Evolutionary conservation across 2,888 invertebrate species (phyloP), one percentile per base, ranked within the genome.

Genomic region (Ischnus inquisitorius): DNA sequence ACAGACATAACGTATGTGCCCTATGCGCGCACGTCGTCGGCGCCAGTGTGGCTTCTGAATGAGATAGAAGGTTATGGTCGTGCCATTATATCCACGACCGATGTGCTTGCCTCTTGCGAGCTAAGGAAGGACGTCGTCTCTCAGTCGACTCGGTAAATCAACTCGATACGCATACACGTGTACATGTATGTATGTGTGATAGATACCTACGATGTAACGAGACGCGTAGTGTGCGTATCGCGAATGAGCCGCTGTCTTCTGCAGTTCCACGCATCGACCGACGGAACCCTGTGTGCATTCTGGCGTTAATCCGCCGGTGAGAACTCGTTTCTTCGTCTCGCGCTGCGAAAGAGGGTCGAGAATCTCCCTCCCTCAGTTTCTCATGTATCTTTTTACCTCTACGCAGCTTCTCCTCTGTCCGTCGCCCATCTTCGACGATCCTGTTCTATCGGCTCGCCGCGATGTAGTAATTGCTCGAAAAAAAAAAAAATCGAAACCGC

Each of bases 301-400:
- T 69, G 28, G 46, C 76, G 76, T 69, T 82, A 82, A 82, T 71
- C 72, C 60, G 65, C 68, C 62, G 72, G 78, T 80, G 85, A 86
- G 86, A 88, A 88, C 89, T 87, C 86, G 87, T 89, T 89, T 89
- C 86, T 88, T 82, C 84, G 85, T 85, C 83, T 83, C 65, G 77
- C 19, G 34, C 41, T 19, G 74, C n/a, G 68, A 69, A 48, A 65
- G 57, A 48, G 54, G 34, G 34, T 41, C 46, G 43, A 54, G 41
- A 67, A 72, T 54, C 28, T n/a, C 69, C 65, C 41, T 71, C 25
- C 19, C 39, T 65, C 60, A 19, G 41, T 48, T 54, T 75, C 43
- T 60, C 57, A 54, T 69, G 39, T 57, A 76, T 43, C 68, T 75
- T n/a, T 14, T n/a, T 14, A 39, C 34, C 41, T 72, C 65, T 67